phyloP scores from a whole-genome alignment of 2,113 vertebrate genomes.

The Phainopepla nitens region DNA sequence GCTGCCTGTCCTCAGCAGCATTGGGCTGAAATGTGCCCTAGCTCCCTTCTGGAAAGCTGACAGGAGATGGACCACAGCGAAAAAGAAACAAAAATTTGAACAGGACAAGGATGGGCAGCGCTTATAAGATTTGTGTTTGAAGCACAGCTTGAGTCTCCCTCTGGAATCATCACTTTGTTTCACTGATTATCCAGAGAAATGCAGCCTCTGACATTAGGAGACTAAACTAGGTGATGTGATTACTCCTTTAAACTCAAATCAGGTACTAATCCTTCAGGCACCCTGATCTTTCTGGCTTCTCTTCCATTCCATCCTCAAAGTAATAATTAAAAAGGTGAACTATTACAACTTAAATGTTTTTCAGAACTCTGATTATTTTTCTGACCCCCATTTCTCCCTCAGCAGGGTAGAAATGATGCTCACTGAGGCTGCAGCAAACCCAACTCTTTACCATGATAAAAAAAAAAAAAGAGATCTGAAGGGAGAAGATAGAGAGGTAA shows the following conservation, averaged over 20 bases:
- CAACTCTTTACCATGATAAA: background rate
- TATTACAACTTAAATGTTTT: background rate
- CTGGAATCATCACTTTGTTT: background rate
- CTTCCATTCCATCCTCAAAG: background rate
- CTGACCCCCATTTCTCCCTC: background rate
- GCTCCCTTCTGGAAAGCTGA: background rate
- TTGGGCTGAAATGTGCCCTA: background rate
- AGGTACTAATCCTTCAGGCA: background rate
- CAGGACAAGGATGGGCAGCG: background rate
- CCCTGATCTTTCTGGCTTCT: background rate
- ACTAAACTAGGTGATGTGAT: background rate
- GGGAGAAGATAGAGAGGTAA: background rate
- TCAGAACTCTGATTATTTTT: background rate
- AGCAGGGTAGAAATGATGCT: background rate
- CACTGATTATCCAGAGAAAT: background rate
- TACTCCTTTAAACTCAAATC: background rate
- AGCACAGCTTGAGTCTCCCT: background rate
- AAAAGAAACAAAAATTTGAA: background rate
- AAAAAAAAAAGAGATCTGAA: background rate
- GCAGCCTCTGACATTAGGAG: background rate
- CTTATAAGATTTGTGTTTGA: background rate
- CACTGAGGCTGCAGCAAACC: background rate
- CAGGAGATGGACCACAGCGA: background rate
- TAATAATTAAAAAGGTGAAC: background rate
- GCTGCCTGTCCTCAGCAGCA: background rate